Evolutionary conservation across 2,888 invertebrate genomes (phyloP), one percentile per base, ranked within the genome.

Genomic region (Callyntrura sp.): DNA sequence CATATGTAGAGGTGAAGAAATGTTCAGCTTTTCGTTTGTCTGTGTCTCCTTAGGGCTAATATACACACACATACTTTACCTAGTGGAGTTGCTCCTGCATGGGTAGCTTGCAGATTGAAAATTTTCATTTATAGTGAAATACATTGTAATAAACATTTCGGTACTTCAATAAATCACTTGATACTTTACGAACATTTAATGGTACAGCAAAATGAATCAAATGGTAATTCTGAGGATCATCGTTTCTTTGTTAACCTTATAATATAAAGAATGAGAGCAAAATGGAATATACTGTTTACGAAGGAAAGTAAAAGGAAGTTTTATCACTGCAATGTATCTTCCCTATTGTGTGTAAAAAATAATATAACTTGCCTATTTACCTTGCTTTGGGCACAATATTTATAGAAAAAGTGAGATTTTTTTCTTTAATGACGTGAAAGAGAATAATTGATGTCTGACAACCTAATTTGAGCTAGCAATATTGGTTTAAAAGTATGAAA

Each of bases 271-370:
- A 76, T 76, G 73, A 48, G 73, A 76, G 48, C 73, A 48, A 68
- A 68, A 68, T 68, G 14, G 35, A 68, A 43, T 9, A 12, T n/a
- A 14, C 43, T 17, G 6, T 35, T 35, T 35, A 35, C 6, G 35
- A 35, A 35, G 14, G 48, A 76, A 76, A 76, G 73, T 76, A 76
- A 76, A 76, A 76, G 73, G 73, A 76, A 76, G 73, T 20, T 76
- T 76, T 76, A 76, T 76, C 73, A 17, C 12, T 45, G 43, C 45
- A 76, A 48, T 51, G 45, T 76, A 76, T 76, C 73, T 76, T 76
- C 23, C 48, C n/a, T 35, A 11, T 23, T 2, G 8, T 62, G 0
- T 25, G 48, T n/a, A 48, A 23, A 73, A 76, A 68, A 68, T n/a
- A 68, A 68, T 35, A 35, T 68, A 35, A n/a, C 35, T 76, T 11